These are phyloP conservation scores for Sisyra terminalis DNA, from an alignment of 2,888 invertebrate species.

Conservation along the genomic window DNA sequence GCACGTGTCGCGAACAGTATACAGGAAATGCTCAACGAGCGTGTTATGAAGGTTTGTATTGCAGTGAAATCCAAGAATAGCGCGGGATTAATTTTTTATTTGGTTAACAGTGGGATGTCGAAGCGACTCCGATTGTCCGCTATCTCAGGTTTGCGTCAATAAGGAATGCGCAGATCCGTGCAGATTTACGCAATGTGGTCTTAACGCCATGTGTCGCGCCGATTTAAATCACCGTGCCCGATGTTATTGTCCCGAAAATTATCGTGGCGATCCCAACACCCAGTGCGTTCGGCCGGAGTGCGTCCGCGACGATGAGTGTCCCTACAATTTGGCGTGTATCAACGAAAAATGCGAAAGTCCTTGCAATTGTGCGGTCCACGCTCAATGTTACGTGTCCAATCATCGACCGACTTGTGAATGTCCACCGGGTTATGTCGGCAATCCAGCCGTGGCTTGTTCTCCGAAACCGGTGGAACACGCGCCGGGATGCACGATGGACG, in stretches of 20 bases:
- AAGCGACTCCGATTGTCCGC: conserved; percentile 68
- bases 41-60: conserved; percentile 54
- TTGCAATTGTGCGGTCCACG: conserved; percentile 64
- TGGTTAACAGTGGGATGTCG: conserved; percentile 73
- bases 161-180: conserved; percentile 69
- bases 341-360: conserved; percentile 68
- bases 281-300: conserved; percentile 67
- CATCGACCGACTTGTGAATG: conserved; percentile 67
- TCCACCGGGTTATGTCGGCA: conserved; percentile 64
- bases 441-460: conserved; percentile 52
- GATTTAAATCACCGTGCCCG: conserved; percentile 61
- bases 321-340: conserved; percentile 60
- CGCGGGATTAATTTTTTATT: conserved; percentile 16
- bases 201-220: conserved; percentile 58
- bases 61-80: background rate
- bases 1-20: conserved; percentile 65
- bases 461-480: conserved; percentile 26
- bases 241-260: conserved; percentile 60
- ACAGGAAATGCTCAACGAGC: conserved; percentile 69
- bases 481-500: conserved; percentile 57
- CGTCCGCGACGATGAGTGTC: conserved; percentile 55
- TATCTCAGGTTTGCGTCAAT: conserved; percentile 67
- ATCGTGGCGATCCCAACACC: conserved; percentile 65
- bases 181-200: conserved; percentile 60
- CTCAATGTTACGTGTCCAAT: conserved; percentile 59